Evolutionary conservation across 1,140 invertebrate genomes (phyloP).

Genomic region (Macrobrachium nipponense): DNA sequence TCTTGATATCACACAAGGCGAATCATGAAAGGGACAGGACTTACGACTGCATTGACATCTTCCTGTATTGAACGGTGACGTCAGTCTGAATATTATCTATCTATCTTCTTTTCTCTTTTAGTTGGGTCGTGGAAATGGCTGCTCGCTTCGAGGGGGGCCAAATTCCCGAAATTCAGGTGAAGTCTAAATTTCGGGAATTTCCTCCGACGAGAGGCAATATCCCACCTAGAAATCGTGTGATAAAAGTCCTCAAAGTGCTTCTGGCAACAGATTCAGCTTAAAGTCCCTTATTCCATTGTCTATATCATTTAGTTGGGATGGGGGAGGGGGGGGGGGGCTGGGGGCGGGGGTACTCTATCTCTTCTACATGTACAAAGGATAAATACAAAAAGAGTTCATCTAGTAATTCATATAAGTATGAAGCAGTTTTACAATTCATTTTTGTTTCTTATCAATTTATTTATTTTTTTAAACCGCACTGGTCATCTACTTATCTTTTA

Average conservation of each 20-base stretch:
- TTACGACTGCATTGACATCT: not conserved
- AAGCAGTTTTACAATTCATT: not conserved
- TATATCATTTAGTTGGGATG: slow-evolving; percentile 2
- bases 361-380: slow-evolving; percentile 50
- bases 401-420: slow-evolving; percentile 1
- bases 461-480: not conserved
- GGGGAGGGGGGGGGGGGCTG: not conserved
- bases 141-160: too few relatives aligned
- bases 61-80: too few relatives aligned
- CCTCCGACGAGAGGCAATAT: too few relatives aligned
- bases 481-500: too few relatives aligned
- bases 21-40: not conserved
- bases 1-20: not conserved
- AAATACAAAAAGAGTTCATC: slow-evolving; percentile 44
- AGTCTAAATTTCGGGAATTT: too few relatives aligned
- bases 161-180: too few relatives aligned
- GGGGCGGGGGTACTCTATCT: slow-evolving; percentile 5
- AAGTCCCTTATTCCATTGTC: not conserved
- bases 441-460: not conserved
- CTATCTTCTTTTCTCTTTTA: too few relatives aligned
- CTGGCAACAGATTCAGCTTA: not conserved
- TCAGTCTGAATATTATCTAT: too few relatives aligned
- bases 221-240: too few relatives aligned
- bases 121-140: too few relatives aligned
- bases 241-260: not conserved